phyloP scores from a whole-genome alignment of 1,140 invertebrate species.

The Diabrotica undecimpunctata region DNA sequence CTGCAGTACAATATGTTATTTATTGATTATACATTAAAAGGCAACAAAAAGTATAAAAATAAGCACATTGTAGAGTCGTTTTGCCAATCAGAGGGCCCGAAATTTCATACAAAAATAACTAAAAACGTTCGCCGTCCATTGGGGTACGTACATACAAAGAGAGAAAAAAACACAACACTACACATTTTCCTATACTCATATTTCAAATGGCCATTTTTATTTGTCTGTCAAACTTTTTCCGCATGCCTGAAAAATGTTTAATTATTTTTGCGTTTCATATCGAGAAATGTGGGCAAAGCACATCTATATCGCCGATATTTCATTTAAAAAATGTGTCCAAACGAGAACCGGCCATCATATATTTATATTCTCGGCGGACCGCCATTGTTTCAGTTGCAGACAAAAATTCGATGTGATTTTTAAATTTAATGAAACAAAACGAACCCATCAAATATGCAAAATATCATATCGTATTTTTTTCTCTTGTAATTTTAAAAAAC shows the following conservation, averaged over 20 bases:
- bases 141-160: conserved; percentile 27
- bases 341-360: conserved; percentile 44
- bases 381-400: conserved; percentile 44
- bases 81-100: conserved; percentile 40
- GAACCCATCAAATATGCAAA: conserved; percentile 43
- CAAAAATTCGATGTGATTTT: conserved; percentile 47
- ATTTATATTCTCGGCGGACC: conserved; percentile 46
- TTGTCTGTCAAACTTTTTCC: conserved; percentile 49
- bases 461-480: conserved; percentile 39
- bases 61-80: conserved; percentile 44
- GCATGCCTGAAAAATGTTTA: conserved; percentile 50
- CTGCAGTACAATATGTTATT: conserved; percentile 38
- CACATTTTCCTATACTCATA: conserved; percentile 47
- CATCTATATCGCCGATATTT: conserved; percentile 47
- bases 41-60: conserved; percentile 37
- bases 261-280: conserved; percentile 50
- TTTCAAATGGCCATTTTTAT: conserved; percentile 49
- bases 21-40: conserved; percentile 42
- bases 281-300: conserved; percentile 40
- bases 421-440: conserved; percentile 49
- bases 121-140: conserved; percentile 31
- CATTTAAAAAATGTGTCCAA: conserved; percentile 48
- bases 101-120: conserved; percentile 40
- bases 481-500: conserved; percentile 37
- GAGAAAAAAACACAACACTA: conserved; percentile 34